Base-by-base conservation (phyloP, 1,140 invertebrate genomes). In the Globodera rostochiensis region DNA sequence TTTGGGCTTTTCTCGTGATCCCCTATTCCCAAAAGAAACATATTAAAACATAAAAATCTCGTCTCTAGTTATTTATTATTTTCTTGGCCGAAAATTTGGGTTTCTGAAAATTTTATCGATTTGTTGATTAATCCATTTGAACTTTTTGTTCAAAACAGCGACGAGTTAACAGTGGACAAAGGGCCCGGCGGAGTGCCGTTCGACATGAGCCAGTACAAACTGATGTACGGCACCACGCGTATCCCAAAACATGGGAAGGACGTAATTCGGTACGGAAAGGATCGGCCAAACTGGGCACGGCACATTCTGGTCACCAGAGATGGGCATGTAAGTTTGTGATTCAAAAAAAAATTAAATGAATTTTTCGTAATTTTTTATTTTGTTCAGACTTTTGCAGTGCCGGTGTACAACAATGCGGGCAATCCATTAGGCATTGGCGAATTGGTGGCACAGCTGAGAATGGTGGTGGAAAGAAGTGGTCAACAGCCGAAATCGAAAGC, bases 151-250 rank as follows among this genome's bases (percentile, higher is more conserved):
- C 21, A 67, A 69, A 69, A 1, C 84, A 89, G 88, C 19, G 74
- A 86, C n/a, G 25, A 79, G 13, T 66, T 88, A 49, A 71, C 80
- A n/a, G 82, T 80, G 73, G 87, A 88, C 64, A 82, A 76, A 76
- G 83, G 77, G 0, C 64, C 84, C 1, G 88, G 88, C 77, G 85
- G 83, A 6, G 76, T 80, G 21, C 84, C 84, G 19, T 84, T 89
- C 75, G 88, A 89, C 57, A 89, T 89, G 88, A 88, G 86, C 66
- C 88, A 89, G 75, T 89, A 89, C 79, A 77, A 86, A 71, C 80
- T 84, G 73, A 53, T 89, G 25, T 87, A 83, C 67, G 88, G 88
- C n/a, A 89, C 88, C 3, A 89, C 87, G 2, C n/a, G 88, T 53
- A 82, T 90, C 46, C 88, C 88, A 5, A 77, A 79, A 73, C 25